Percentiles rank a stretch among this genome's conserved stretches.
Evolutionary conservation across 2,888 invertebrate species (phyloP).

Genomic region (Shargacucullia verbasci): DNA sequence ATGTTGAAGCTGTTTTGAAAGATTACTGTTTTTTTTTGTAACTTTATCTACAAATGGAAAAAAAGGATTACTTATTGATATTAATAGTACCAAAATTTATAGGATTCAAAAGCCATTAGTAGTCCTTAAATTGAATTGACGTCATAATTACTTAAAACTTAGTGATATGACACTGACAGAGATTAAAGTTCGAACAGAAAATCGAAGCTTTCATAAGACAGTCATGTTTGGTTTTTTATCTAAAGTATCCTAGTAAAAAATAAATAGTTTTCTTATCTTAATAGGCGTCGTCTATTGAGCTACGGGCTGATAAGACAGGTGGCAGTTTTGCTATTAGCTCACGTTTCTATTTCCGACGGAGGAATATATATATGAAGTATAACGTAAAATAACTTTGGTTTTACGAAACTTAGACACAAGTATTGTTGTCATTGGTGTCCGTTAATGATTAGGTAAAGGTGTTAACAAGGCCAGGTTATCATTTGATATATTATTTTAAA

Average conservation of each 20-base stretch:
- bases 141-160: background rate
- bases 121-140: background rate
- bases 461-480: too few species aligned
- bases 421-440: too few species aligned
- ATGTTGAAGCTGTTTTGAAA: constrained; percentile 2
- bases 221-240: constrained; percentile 36
- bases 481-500: too few species aligned
- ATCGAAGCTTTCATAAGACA: background rate
- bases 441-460: too few species aligned
- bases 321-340: constrained; percentile 33
- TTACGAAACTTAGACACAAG: too few species aligned
- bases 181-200: constrained; percentile 6
- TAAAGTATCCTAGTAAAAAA: constrained; percentile 42
- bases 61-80: too few species aligned
- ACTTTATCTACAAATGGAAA: too few species aligned
- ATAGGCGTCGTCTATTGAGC: constrained; percentile 44
- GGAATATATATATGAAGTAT: too few species aligned
- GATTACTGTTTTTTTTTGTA: too few species aligned
- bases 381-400: too few species aligned
- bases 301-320: constrained; percentile 31
- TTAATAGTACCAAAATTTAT: too few species aligned
- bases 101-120: constrained; percentile 1
- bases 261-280: constrained; percentile 49
- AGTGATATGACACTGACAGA: constrained; percentile 1
- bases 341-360: constrained; percentile 33